Evolutionary conservation across 2,888 invertebrate species (phyloP), one percentile per base, ranked within the genome.

Genomic region (Lomographa bimaculata): DNA sequence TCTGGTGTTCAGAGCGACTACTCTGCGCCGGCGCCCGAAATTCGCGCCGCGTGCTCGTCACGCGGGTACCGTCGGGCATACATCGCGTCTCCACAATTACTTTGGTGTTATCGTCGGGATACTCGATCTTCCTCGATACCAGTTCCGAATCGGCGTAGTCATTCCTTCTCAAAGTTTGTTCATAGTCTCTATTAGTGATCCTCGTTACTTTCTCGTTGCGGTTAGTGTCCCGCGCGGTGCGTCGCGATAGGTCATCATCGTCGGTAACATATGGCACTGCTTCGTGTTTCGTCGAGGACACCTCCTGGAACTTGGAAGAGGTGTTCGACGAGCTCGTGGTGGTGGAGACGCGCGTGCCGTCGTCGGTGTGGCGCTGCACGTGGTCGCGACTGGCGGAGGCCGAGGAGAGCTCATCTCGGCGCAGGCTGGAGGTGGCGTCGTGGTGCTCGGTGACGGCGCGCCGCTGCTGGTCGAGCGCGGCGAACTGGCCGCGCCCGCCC

Each of bases 41-140:
- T 65, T 94, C 93, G 18, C 92, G 91, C 23, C 91, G 90, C 8
- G 93, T 93, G 44, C 92, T 93, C n/a, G 93, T 93, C 0, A 93
- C 91, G 21, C 90, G 90, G 1, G 92, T 92, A 7, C 94, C 94
- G 60, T 93, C 93, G 0, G 92, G 91, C 21, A 93, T 73, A 27
- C 91, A 91, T 53, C 92, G 91, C 0, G 93, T 94, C 57, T 94
- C 94, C 6, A 92, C 92, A 3, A 92, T 90, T 48, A 92, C 90
- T 78, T 92, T 91, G 23, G 93, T 92, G 71, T 91, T 91, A 41
- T 93, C 90, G 66, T 93, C 92, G 29, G 92, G 91, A 71, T 92
- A 90, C 57, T 92, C 90, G 33, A 92, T 82, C 40, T 90, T 90
- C 37, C 90, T 87, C 3, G 92, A 91, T 6, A 90, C 87, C 40